Evolutionary conservation across 1,140 invertebrate genomes (phyloP).

Genomic region (Drosophila chauvacae): DNA sequence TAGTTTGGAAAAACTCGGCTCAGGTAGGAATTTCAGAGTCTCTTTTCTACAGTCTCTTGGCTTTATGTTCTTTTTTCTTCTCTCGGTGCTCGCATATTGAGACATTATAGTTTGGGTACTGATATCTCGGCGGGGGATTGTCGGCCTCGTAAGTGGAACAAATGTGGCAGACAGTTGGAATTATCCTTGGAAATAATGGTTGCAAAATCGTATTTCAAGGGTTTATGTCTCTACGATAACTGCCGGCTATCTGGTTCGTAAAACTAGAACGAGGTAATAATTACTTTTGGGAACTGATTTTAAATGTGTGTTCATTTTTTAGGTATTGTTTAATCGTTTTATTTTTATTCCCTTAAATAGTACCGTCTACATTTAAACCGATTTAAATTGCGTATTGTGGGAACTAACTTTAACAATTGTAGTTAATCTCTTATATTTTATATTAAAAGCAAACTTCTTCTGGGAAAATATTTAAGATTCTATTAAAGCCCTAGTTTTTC

Average conservation of each 20-base stretch:
- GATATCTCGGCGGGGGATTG: slow-evolving; percentile 49
- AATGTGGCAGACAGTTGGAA: slow-evolving; percentile 51
- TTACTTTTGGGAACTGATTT: slow-evolving; percentile 2
- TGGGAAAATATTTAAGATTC: not conserved
- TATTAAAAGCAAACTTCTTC: not conserved
- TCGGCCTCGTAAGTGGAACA: slow-evolving; percentile 53
- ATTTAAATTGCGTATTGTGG: too few relatives aligned
- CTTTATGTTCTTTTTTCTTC: not conserved
- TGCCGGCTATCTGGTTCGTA: slow-evolving; percentile 5
- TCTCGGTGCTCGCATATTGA: slow-evolving; percentile 39
- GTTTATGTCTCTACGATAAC: slow-evolving; percentile 8
- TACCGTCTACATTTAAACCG: too few relatives aligned
- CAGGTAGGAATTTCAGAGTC: slow-evolving; percentile 53
- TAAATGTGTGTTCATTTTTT: not conserved
- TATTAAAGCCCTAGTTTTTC: slow-evolving; percentile 18
- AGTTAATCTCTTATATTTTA: not conserved
- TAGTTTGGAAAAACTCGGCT: slow-evolving; percentile 36
- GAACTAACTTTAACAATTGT: not conserved
- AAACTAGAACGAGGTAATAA: slow-evolving; percentile 8
- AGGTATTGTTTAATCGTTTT: not conserved
- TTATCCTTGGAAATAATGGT: slow-evolving; percentile 34
- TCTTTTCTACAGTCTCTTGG: slow-evolving; percentile 4
- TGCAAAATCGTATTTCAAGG: slow-evolving; percentile 38
- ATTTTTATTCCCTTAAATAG: not conserved
- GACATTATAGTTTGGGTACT: slow-evolving; percentile 53